phyloP scores from a whole-genome alignment of 1,140 invertebrate species.

The Araneus ventricosus region DNA sequence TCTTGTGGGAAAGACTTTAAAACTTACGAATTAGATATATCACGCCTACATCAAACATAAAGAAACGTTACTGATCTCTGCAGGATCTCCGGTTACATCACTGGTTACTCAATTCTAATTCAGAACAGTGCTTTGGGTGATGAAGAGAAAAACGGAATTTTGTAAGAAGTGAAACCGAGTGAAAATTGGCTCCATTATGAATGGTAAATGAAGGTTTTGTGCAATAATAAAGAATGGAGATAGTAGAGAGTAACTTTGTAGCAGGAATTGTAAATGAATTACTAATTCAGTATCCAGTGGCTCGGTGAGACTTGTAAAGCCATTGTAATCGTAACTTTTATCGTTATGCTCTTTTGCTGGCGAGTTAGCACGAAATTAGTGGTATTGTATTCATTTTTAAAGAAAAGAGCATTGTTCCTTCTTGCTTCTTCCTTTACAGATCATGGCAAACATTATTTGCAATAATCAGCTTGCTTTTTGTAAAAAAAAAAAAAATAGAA shows the following conservation, averaged over 20 bases:
- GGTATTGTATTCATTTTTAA: no score
- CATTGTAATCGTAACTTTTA: no score
- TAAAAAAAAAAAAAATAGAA: no score
- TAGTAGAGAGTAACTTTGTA: background rate
- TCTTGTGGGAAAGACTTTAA: background rate
- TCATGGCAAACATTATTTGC: no score
- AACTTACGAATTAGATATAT: conserved; percentile 45
- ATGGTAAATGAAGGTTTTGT: background rate
- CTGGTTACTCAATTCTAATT: conserved; percentile 14
- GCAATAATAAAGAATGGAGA: background rate
- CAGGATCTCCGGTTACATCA: conserved; percentile 31
- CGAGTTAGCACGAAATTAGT: no score
- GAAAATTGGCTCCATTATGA: background rate
- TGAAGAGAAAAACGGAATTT: background rate
- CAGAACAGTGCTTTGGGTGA: background rate
- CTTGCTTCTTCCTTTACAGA: no score
- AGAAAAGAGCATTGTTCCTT: no score
- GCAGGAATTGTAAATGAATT: background rate
- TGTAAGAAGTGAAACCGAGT: background rate
- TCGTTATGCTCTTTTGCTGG: no score
- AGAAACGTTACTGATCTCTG: background rate
- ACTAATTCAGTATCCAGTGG: background rate
- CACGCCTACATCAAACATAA: conserved; percentile 26
- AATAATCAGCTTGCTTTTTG: no score
- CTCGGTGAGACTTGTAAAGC: no score